phyloP scores from a whole-genome alignment of 2,888 invertebrate species.

The Mesorhabditis belari region DNA sequence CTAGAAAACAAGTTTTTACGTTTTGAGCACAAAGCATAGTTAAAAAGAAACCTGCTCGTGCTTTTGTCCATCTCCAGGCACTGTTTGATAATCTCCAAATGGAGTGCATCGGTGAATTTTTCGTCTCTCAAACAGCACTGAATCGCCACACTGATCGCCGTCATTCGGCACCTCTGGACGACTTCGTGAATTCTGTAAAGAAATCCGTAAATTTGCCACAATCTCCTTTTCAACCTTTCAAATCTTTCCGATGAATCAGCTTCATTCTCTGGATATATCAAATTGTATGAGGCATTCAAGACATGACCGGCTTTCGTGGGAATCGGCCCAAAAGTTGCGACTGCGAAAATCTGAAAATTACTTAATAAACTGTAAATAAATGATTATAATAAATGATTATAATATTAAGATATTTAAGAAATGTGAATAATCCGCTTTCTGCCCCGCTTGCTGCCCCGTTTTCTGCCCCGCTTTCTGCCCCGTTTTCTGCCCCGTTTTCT shows the following conservation, averaged over 20 bases:
- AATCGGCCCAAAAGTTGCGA: constrained; percentile 32
- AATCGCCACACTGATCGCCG: constrained; percentile 9
- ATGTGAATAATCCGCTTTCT: too few relatives aligned
- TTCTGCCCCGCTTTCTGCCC: too few relatives aligned
- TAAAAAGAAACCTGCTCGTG: constrained; percentile 9
- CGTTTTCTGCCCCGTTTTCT: too few relatives aligned
- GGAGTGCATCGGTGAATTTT: constrained; percentile 4
- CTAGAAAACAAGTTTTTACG: too few relatives aligned
- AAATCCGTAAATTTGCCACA: too few relatives aligned
- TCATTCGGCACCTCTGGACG: constrained; percentile 19
- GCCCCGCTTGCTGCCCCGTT: too few relatives aligned
- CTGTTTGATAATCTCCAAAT: constrained; percentile 11
- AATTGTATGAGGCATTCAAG: constrained; percentile 2
- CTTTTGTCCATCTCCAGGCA: constrained; percentile 17
- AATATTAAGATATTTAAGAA: neutral
- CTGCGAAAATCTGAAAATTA: constrained; percentile 11
- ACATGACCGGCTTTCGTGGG: constrained; percentile 30
- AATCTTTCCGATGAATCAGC: neutral
- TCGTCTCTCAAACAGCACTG: constrained; percentile 2
- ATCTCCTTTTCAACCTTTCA: neutral
- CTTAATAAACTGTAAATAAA: neutral
- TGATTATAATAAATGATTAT: neutral
- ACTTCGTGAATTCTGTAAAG: constrained; percentile 17
- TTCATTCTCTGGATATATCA: constrained; percentile 2
- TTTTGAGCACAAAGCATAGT: neutral